Evolutionary conservation across 2,888 invertebrate genomes (phyloP), one percentile per base, ranked within the genome.

Genomic region (Osmoderma eremita): DNA sequence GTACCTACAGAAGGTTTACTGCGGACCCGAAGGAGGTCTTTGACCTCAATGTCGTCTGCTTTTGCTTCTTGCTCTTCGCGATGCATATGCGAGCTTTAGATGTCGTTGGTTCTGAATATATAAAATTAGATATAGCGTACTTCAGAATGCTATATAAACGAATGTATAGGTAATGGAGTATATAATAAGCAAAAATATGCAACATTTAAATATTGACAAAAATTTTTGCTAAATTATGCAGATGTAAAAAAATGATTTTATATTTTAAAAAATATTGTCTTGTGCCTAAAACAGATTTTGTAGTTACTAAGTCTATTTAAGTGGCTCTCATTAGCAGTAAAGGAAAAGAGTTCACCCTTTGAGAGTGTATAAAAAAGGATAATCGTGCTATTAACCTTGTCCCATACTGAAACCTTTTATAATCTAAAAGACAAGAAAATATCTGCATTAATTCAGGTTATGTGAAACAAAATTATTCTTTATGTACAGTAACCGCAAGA

Each of bases 21-120:
- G 41, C 45, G 58, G 17, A 48, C 58, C 36, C 45, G 58, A 17
- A 30, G 1, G 45, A 45, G 58, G 58, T 61, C 58, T 61, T 61
- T 45, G 58, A 61, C 58, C 58, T 17, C 30, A 42, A 58, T 61
- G 58, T 61, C 58, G 58, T 61, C 58, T 61, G 58, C 58, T 45
- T 45, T 56, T 56, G 39, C 56, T 54, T 54, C 54, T 54, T 54
- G 39, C 17, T 45, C 20, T 61, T 61, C 24, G 30, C 58, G 58
- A 45, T 61, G 58, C n/a, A 61, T 17, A 45, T 30, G 45, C 48
- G 17, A 45, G 18, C 48, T 45, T 45, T 30, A 30, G 30, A 20
- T 54, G 20, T 18, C 5, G 18, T 54, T 54, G 38, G 38, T 30
- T 17, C 48, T 30, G 36, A 61, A 61, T 36, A 45, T 36, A 36